Conservation (phyloP, 2,888 invertebrate species). For the Xestia xanthographa region DNA sequence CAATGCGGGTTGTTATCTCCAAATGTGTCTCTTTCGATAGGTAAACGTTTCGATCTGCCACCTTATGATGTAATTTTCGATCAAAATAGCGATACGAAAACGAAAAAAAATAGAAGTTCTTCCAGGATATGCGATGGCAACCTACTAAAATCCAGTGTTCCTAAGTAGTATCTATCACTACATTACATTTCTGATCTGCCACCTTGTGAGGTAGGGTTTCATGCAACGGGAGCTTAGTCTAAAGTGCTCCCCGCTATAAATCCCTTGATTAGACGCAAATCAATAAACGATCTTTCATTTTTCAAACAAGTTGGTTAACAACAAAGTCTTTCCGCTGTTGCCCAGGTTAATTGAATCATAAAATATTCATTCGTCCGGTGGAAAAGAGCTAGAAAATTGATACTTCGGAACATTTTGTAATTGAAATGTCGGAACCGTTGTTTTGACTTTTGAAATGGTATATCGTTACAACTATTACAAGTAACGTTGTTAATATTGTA, state of each 20-base stretch:
- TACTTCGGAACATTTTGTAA: not conserved
- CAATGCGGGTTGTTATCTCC: no score
- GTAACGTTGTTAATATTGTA: not conserved
- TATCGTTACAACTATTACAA: not conserved
- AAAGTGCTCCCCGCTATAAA: not conserved
- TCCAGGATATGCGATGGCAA: no score
- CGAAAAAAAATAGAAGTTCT: no score
- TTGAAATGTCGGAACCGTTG: not conserved
- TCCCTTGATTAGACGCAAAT: slow-evolving; percentile 7
- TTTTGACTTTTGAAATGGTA: not conserved
- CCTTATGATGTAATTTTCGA: no score
- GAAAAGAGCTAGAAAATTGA: slow-evolving; percentile 17
- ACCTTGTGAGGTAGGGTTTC: no score
- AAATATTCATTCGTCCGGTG: slow-evolving; percentile 22
- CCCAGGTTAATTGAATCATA: slow-evolving; percentile 28
- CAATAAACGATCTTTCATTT: slow-evolving; percentile 32
- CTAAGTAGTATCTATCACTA: no score
- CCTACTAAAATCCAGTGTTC: no score
- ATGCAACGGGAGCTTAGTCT: no score
- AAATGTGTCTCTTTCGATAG: no score
- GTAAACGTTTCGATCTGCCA: no score
- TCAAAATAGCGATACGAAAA: no score
- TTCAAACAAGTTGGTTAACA: not conserved
- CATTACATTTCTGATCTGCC: no score
- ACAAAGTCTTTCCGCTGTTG: not conserved